Evolutionary conservation across 2,888 invertebrate species (phyloP), one percentile per base, ranked within the genome.

Genomic region (Rhingia campestris): DNA sequence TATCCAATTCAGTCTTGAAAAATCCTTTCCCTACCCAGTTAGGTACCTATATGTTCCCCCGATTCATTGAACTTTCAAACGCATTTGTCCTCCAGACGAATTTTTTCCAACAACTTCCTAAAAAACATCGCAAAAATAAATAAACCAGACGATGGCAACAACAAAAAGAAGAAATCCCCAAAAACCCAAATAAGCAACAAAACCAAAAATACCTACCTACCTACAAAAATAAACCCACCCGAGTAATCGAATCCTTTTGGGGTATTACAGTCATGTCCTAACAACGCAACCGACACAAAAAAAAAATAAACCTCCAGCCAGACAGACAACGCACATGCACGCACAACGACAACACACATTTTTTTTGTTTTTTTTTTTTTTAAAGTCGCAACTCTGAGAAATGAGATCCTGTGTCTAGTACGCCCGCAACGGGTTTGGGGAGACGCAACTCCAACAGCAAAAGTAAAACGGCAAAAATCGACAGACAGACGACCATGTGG

Each of bases 171-270:
- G 22, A 58, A 61, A 63, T 30, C 30, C 10, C 59, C 43, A 49
- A 49, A 49, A 49, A 49, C 49, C 30, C 49, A 49, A 49, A 12
- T 4, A 54, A 37, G 10, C 54, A 54, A 37, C 7, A 35, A 12
- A 41, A 58, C 30, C 45, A 56, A 39, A 74, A 32, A 59, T 43
- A 51, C 32, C 37, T 22, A 35, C 41, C 53, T 51, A 73, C 63
- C 30, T 30, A 61, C 32, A 76, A 37, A 47, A 67, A 32, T 0
- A 35, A 22, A 14, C 33, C 22, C 59, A 32, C 6, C 30, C 39
- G 30, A 51, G 84, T 79, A 84, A 84, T 84, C 74, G 80, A 84
- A 84, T 80, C 80, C 84, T 53, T 84, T 73, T 53, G 56, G 64
- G 45, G 70, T 43, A 74, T 74, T 67, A 61, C 59, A 41, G 37